Evolutionary conservation across 2,797 vertebrate species (phyloP), one percentile per base, ranked within the genome.

Genomic region (Linurgus olivaceus): DNA sequence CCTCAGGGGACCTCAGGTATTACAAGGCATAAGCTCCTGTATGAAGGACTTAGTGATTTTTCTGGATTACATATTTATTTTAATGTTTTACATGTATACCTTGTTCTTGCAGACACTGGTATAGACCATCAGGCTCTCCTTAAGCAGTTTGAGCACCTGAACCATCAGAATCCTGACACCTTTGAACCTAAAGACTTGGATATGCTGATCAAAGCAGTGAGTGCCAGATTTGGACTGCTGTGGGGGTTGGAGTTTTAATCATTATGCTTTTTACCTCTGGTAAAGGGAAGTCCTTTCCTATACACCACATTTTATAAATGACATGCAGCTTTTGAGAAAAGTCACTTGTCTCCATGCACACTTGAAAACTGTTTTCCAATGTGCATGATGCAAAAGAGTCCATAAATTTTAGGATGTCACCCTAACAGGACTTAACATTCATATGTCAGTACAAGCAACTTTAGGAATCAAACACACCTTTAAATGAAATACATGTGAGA

Each of bases 111-210:
- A 99, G 99, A 98, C 88, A 98, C 98, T 63, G 98, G 98, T 54
- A 98, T 99, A 96, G 99, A 99, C 90, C 99, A 99, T 96, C 99
- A 99, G 85, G 98, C 98, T 92, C 98, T 99, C 77, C 98, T 99
- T 61, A 99, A 99, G 96, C 99, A 99, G 97, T 99, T 99, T 96
- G 99, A 99, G 91, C 99, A 99, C 92, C 97, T 99, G 93, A 99
- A 99, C 96, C 99, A 99, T 96, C 97, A 98, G 98, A 99, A 99
- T 97, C 99, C 99, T 54, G 98, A 99, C 88, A 99, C 98, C 0
- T 99, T 99, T 55, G 99, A 99, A 97, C 98, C 99, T 86, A 99
- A 98, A 81, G 99, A 99, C 97, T 98, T 99, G 96, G 99, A 99
- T 97, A 98, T 99, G 96, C 98, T 99, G 91, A 99, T 99, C 96